A percentile compares a stretch with the other conserved stretches of the same genome.
Evolutionary conservation across 1,140 invertebrate species (phyloP).

Genomic region (Dendrolimus punctatus): DNA sequence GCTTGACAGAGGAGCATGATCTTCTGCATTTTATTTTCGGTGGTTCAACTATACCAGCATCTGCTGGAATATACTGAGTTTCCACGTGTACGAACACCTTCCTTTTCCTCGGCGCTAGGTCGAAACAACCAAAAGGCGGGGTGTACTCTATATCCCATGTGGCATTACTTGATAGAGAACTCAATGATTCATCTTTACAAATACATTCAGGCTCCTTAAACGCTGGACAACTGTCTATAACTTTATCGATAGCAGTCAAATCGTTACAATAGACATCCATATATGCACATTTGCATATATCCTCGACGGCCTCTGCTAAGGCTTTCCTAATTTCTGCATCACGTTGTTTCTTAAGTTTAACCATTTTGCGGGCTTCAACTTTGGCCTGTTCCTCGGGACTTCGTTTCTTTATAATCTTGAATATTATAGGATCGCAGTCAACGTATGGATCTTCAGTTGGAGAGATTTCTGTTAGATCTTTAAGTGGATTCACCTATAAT

Average conservation of each 20-base stretch:
- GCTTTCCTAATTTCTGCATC: constrained; percentile 62
- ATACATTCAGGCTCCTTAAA: constrained; percentile 60
- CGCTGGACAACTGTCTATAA: constrained; percentile 58
- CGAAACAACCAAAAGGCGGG: constrained; percentile 62
- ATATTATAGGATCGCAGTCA: constrained; percentile 72
- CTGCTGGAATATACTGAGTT: constrained; percentile 53
- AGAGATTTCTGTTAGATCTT: constrained; percentile 64
- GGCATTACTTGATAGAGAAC: constrained; percentile 59
- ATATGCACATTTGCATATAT: constrained; percentile 68
- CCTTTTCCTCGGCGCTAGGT: constrained; percentile 44
- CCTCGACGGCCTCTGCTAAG: constrained; percentile 53
- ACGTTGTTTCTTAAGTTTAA: constrained; percentile 53
- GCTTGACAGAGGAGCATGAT: constrained; percentile 31
- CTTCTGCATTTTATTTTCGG: constrained; percentile 35
- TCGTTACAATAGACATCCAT: constrained; percentile 68
- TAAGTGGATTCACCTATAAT: constrained; percentile 70
- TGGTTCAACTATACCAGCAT: constrained; percentile 43
- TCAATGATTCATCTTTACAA: constrained; percentile 53
- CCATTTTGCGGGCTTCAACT: constrained; percentile 58
- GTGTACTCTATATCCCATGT: constrained; percentile 69
- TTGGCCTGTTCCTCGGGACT: constrained; percentile 63
- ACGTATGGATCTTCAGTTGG: constrained; percentile 73
- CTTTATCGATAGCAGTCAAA: constrained; percentile 56
- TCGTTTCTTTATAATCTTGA: constrained; percentile 72
- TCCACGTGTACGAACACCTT: constrained; percentile 52